Evolutionary conservation across 2,888 invertebrate genomes (phyloP), one percentile per base, ranked within the genome.

Genomic region (Leptopilina syphax): DNA sequence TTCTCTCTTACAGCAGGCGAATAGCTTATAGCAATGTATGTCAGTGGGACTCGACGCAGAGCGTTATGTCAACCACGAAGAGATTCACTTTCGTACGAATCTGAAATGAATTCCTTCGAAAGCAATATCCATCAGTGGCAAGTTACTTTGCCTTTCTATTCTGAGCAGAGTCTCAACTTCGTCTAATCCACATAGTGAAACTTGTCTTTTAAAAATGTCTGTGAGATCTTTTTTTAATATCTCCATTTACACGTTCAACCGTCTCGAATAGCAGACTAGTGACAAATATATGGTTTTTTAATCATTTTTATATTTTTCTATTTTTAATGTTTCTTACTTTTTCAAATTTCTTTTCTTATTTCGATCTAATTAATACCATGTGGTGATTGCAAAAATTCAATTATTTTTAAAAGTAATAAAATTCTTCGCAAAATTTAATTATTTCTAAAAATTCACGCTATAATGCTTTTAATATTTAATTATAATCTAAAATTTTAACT

Each of bases 51-150:
- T 87, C 80, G 79, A 79, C 34, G 34, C 82, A 77, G 85, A 80
- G 86, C 84, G 83, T 89, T 88, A 89, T 89, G 87, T 90, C 88
- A 90, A 85, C 85, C 82, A 83, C 80, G 82, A 85, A 83, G 84
- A 87, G 88, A 90, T 89, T 89, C 89, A 88, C 89, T 90, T 90
- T 89, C 89, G 87, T 88, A 83, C 80, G 82, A 80, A 82, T 84
- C 80, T 77, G 80, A 81, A 83, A 84, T 81, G 83, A 80, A 81
- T 82, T 80, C 80, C 65, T 80, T 81, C 70, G 81, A 83, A 84
- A 83, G 82, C 80, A 83, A 81, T 83, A 81, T 73, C 81, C 70
- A 73, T 57, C 54, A 57, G 70, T 50, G 70, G 34, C 70, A 73
- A 73, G 54, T 73, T 54, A 73, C 70, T 73, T 73, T 73, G 50